A percentile compares a stretch with the other conserved stretches of the same genome.
Conservation (phyloP, 2,113 vertebrate genomes). For the Phyllostomus discolor region DNA sequence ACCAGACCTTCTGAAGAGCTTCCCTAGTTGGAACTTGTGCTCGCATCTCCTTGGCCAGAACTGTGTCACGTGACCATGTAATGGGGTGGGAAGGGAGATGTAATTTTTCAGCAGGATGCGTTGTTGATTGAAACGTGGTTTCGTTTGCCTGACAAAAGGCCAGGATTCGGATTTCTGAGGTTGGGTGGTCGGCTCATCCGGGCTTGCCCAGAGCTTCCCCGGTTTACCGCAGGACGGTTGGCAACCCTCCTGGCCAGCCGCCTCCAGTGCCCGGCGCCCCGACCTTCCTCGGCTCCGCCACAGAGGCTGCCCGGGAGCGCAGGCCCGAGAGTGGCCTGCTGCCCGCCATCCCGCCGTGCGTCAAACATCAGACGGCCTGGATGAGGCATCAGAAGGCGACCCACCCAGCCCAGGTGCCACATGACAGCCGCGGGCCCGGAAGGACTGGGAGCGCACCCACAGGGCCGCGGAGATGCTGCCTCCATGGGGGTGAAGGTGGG, state of each 20-base stretch:
- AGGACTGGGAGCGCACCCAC: conserved; percentile 33
- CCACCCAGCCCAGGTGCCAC: conserved; percentile 33
- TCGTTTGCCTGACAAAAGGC: not conserved
- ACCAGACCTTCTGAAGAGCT: not conserved
- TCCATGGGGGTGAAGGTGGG: not conserved
- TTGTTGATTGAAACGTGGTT: not conserved
- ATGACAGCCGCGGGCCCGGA: not conserved
- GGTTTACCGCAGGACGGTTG: not conserved
- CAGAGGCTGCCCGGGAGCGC: not conserved
- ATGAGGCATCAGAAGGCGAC: not conserved
- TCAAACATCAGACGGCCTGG: not conserved
- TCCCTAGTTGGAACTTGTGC: not conserved
- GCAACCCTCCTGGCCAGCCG: not conserved
- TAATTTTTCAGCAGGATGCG: not conserved
- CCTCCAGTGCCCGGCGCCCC: accelerated
- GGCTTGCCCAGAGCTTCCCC: not conserved
- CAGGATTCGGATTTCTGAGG: not conserved
- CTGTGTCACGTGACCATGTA: not conserved
- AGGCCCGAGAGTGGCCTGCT: not conserved
- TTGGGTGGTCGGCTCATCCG: not conserved
- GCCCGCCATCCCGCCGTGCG: not conserved
- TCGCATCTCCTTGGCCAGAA: not conserved
- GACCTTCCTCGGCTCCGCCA: accelerated
- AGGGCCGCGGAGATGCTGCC: not conserved
- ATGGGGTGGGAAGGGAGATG: not conserved